Percentiles rank a stretch among this genome's conserved stretches.
These are phyloP conservation scores for Parnassius apollo DNA, from an alignment of 2,888 invertebrate genomes.

Conservation along the genomic window DNA sequence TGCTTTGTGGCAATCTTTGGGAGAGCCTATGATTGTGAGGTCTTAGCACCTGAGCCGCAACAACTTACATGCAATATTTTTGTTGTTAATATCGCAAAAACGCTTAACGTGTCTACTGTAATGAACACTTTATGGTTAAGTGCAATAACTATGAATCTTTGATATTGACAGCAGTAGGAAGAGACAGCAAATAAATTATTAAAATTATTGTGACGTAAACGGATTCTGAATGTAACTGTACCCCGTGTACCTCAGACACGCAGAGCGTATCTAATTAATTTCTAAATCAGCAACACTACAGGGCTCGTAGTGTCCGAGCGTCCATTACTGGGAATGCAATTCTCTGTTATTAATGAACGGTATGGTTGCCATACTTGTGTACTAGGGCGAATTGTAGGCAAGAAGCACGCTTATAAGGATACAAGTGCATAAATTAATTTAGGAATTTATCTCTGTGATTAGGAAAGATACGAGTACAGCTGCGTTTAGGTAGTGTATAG, in stretches of 20 bases:
- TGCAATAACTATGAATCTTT: background rate
- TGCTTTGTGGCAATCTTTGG: too few relatives aligned
- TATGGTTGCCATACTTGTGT: conserved; percentile 25
- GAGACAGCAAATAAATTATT: background rate
- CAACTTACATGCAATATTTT: too few relatives aligned
- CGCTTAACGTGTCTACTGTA: background rate
- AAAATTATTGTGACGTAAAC: conserved; percentile 16
- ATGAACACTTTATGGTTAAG: background rate
- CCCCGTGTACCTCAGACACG: conserved; percentile 33
- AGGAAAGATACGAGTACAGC: background rate
- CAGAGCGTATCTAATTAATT: conserved; percentile 62
- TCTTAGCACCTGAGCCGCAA: too few relatives aligned
- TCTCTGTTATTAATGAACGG: conserved; percentile 51
- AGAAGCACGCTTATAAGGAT: conserved; percentile 18
- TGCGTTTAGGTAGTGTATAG: too few relatives aligned
- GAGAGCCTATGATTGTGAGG: too few relatives aligned
- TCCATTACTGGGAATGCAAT: conserved; percentile 45
- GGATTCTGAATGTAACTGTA: conserved; percentile 32
- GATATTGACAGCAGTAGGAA: background rate
- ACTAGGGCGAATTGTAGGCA: conserved; percentile 10
- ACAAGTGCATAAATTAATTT: conserved; percentile 17
- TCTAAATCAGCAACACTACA: conserved; percentile 43
- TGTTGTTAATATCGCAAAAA: too few relatives aligned
- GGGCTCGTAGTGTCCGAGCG: conserved; percentile 35
- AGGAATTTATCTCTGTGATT: conserved; percentile 14